Base-by-base conservation (phyloP, 2,797 vertebrate species). In the Sphenopsis melanotis region DNA sequence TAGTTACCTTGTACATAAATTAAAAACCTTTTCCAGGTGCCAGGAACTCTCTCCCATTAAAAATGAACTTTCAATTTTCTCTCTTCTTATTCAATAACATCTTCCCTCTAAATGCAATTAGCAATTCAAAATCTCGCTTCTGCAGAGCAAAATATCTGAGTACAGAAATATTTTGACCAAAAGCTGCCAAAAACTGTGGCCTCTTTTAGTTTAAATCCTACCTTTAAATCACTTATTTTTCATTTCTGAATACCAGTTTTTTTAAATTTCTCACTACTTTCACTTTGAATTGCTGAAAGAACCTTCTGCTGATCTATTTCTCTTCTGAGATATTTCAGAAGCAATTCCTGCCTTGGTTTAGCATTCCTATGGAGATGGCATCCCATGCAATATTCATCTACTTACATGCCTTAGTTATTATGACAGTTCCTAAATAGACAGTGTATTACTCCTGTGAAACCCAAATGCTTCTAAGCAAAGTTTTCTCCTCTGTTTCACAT, bases 391-490 rank as follows among this genome's bases (percentile, higher is more conserved):
- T 66, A 89, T n/a, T 74, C 52, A 92, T 82, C 69, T 81, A 86
- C 39, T 71, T 61, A 57, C 6, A 82, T 42, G 79, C 78, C 79
- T 96, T 76, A 78, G 71, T 70, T 93, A 60, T 70, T 93, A 72
- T 12, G 47, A 84, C 64, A 83, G 76, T 57, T 82, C 53, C 74
- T 96, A 95, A 91, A 95, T 37, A 92, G 34, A 94, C 71, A 91
- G 39, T 34, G 12, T 49, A 69, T 68, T 64, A 64, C 47, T 71
- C 85, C 68, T 90, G 63, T 83, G 78, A 87, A 94, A 95, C 88
- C 24, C 50, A 94, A 95, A 89, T 63, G 90, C 77, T 95, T 86
- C 57, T 66, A 88, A 80, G 88, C 60, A 90, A 94, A 94, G 95
- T 61, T 87, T 81, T 75, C 56, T 83, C 56, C 80, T 94, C 85